Evolutionary conservation across 2,113 vertebrate species (phyloP), one percentile per base, ranked within the genome.

Genomic region (Candoia aspera): DNA sequence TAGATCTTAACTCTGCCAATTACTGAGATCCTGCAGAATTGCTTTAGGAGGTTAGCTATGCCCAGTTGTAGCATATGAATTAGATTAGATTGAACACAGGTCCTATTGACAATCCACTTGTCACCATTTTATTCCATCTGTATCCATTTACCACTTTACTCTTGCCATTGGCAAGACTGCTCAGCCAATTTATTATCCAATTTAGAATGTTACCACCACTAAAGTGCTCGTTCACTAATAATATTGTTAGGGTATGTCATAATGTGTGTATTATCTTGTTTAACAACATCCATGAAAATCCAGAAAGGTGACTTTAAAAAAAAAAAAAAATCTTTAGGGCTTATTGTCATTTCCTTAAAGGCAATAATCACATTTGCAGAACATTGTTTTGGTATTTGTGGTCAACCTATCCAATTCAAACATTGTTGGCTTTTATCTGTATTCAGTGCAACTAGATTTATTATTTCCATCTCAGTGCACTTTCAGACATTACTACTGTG

Each of bases 101-200:
- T 94, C 10, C 60, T 42, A 91, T 12, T 88, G 90, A 92, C 68
- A 93, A 91, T 88, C 24, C 37, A 86, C 59, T 95, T 95, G 42
- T 92, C 91, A 93, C 26, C 6, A 29, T 92, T 42, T n/a, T 88
- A 29, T 11, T 90, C 13, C 33, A 53, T 92, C 79, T 92, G 9
- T 89, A 94, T 93, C 86, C n/a, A 68, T 95, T 96, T 95, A 90
- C 88, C 64, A 87, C 62, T 93, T 94, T 94, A n/a, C 8, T 94
- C 29, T 91, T 90, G n/a, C 91, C 54, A 68, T 86, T 93, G 93
- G 57, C 59, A 94, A 85, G 87, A 91, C 88, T 89, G 93, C 92
- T 95, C 95, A 94, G 91, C 58, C 87, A 96, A 94, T 97, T 96
- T 96, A 95, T 95, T 95, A 96, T 95, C 87, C 85, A 94, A 87